phyloP scores from a whole-genome alignment of 2,797 vertebrate species.

The Labroides dimidiatus region DNA sequence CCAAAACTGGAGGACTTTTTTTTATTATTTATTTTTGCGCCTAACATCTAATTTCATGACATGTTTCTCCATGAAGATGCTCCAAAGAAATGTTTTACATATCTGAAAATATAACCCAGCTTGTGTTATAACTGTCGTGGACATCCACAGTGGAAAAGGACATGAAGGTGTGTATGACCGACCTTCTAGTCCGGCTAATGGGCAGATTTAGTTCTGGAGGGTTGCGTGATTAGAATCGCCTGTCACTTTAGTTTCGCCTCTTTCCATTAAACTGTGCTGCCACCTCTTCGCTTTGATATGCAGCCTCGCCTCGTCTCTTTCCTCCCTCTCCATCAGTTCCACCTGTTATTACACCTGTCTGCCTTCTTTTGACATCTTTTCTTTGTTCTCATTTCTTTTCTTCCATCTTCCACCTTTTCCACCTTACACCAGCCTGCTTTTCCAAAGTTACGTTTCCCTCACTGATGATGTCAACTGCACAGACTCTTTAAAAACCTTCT shows the following conservation, averaged over 20 bases:
- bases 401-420: not conserved
- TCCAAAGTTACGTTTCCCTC: not conserved
- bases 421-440: not conserved
- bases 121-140: not conserved
- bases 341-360: not conserved
- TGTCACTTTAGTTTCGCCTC: conserved; percentile 77
- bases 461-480: no score
- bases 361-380: not conserved
- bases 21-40: no score
- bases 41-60: not conserved
- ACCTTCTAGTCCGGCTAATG: conserved; percentile 75
- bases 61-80: not conserved
- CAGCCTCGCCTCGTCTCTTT: conserved; percentile 10
- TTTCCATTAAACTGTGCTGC: conserved; percentile 48
- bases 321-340: conserved; percentile 6
- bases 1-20: not conserved
- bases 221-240: conserved; percentile 67
- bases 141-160: conserved; percentile 32
- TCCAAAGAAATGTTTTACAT: not conserved
- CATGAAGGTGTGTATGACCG: conserved; percentile 64
- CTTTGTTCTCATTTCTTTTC: conserved; percentile 10
- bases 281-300: conserved; percentile 36
- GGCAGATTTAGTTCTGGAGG: conserved; percentile 68
- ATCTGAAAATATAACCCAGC: not conserved
- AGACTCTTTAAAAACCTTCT: not conserved